These are phyloP conservation scores for Ecliptopera silaceata DNA, from an alignment of 2,888 invertebrate genomes.

Conservation along the genomic window DNA sequence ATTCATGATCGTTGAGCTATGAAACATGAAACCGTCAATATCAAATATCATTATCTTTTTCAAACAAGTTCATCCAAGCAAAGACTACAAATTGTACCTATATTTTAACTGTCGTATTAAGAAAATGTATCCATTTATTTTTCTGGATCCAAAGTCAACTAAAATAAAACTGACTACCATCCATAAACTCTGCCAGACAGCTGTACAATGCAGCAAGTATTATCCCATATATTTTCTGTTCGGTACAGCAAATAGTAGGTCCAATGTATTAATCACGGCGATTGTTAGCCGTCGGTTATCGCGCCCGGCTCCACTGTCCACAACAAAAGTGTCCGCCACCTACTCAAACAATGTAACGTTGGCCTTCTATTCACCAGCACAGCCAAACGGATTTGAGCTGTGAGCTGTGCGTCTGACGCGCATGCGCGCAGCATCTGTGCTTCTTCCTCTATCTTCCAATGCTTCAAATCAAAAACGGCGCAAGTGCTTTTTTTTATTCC, in stretches of 20 bases:
- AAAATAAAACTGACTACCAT: neutral
- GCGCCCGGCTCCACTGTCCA: slow-evolving; percentile 53
- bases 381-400: slow-evolving; percentile 46
- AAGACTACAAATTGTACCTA: too few relatives aligned
- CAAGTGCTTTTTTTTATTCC: slow-evolving; percentile 25
- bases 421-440: slow-evolving; percentile 82
- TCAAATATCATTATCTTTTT: too few relatives aligned
- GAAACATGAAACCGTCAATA: too few relatives aligned
- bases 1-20: too few relatives aligned
- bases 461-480: slow-evolving; percentile 39
- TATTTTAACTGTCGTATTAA: too few relatives aligned
- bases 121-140: too few relatives aligned
- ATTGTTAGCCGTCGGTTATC: slow-evolving; percentile 58
- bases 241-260: slow-evolving; percentile 27
- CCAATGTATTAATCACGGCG: slow-evolving; percentile 56
- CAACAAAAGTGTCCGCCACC: slow-evolving; percentile 70
- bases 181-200: neutral
- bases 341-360: slow-evolving; percentile 65
- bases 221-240: slow-evolving; percentile 16
- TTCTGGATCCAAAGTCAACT: too few relatives aligned
- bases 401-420: slow-evolving; percentile 53
- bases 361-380: slow-evolving; percentile 51
- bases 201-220: slow-evolving; percentile 13
- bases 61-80: too few relatives aligned
- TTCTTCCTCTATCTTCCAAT: slow-evolving; percentile 63